phyloP scores from a whole-genome alignment of 2,888 invertebrate species.

The Sminthurinus aureus region DNA sequence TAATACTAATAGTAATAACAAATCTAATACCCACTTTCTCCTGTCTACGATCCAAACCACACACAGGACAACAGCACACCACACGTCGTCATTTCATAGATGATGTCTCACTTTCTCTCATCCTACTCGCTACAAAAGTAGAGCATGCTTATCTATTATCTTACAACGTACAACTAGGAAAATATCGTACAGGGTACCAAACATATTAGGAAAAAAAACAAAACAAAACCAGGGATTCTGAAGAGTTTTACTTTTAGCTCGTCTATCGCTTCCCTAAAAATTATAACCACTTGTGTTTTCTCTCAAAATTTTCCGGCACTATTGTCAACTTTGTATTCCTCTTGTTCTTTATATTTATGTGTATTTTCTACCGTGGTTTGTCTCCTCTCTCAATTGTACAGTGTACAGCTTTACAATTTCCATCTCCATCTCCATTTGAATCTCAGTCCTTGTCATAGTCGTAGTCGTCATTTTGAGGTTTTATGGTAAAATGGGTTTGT shows the following conservation, averaged over 20 bases:
- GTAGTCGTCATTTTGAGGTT: not conserved
- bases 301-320: too few relatives aligned
- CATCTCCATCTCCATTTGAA: too few relatives aligned
- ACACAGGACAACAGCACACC: not conserved
- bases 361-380: too few relatives aligned
- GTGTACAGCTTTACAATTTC: too few relatives aligned
- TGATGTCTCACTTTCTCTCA: not conserved
- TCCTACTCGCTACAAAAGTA: not conserved
- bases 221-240: not conserved
- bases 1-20: not conserved
- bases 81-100: too few relatives aligned
- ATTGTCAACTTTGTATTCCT: too few relatives aligned
- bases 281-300: slow-evolving; percentile 29
- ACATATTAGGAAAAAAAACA: not conserved
- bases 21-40: not conserved
- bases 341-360: not conserved
- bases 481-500: not conserved
- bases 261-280: not conserved
- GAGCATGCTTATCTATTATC: not conserved
- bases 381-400: not conserved
- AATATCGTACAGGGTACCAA: not conserved
- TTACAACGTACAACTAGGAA: not conserved
- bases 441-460: too few relatives aligned
- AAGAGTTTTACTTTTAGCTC: not conserved
- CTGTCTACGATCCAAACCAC: too few relatives aligned